These are phyloP conservation scores for Syngnathus scovelli DNA, from an alignment of 2,113 vertebrate genomes.

Conservation along the genomic window DNA sequence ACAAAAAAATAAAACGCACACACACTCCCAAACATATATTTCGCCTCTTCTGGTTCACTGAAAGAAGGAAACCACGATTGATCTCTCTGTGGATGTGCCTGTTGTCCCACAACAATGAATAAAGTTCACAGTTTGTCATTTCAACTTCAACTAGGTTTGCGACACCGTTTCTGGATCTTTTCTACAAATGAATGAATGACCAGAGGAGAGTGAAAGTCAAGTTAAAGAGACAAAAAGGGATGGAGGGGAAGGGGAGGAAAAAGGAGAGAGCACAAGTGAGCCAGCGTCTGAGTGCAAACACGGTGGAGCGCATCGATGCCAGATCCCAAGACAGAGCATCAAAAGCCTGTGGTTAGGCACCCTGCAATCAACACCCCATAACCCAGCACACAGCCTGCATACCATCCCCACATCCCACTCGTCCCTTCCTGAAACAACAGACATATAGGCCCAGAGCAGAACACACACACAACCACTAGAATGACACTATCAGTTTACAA, in stretches of 20 bases:
- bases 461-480: conserved; percentile 31
- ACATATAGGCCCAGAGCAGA: conserved; percentile 18
- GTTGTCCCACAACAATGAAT: too few species aligned
- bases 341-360: conserved; percentile 56
- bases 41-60: too few species aligned
- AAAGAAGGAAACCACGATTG: too few species aligned
- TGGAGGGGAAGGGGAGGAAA: not conserved
- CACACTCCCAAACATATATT: too few species aligned
- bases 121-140: too few species aligned
- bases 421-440: conserved; percentile 29
- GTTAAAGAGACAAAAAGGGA: not conserved
- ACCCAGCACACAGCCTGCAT: conserved; percentile 54
- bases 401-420: conserved; percentile 42
- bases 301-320: conserved; percentile 38
- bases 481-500: conserved; percentile 46
- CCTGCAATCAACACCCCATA: conserved; percentile 72
- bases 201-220: conserved; percentile 1
- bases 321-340: conserved; percentile 52
- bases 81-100: too few species aligned
- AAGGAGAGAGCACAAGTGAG: not conserved
- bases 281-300: conserved; percentile 33
- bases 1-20: too few species aligned
- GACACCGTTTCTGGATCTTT: too few species aligned
- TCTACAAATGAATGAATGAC: too few species aligned
- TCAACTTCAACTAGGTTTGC: too few species aligned